Evolutionary conservation across 64 coral and sea anemone genomes (phyloP), one percentile per base, ranked within the genome.

Genomic region (Stichodactyla helianthus): DNA sequence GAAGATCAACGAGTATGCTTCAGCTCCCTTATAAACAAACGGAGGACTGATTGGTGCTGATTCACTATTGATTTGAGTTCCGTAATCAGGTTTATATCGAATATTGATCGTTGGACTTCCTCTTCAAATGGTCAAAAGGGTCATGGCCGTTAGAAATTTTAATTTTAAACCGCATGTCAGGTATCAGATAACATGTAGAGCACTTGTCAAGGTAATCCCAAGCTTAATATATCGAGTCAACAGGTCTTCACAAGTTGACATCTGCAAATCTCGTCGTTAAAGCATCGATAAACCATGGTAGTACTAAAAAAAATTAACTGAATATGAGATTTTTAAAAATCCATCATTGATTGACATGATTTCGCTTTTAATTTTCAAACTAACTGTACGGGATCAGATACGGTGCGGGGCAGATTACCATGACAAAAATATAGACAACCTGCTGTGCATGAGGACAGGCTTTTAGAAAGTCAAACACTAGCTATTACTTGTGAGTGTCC

Each of bases 101-200:
- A 44, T 44, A 44, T 44, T 68, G n/a, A 74, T 27, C 68, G 68
- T 74, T 31, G 68, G 68, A 74, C 68, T 74, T 74, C 68, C 68
- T 74, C 25, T 74, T 74, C 26, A 31, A 74, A 28, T 65, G 59
- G 13, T 60, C 59, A 44, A 15, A 17, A 13, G 13, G 13, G n/a
- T 23, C 7, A 74, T 27, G 25, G 23, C 68, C 68, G 68, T 74
- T 74, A 35, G 8, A 65, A 65, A 65, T 74, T 74, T 74, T 23
- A 74, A 23, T 35, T 35, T 74, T 31, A 65, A 6, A 74, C 23
- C 26, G 26, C 12, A 27, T 74, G 10, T 74, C 63, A 68, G 63
- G n/a, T 20, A 68, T 68, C 68, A 74, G 68, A 74, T 74, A 74
- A 74, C 68, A 74, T 74, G 68, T 10, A 13, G 7, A 6, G 68